Percentiles rank a stretch among this genome's conserved stretches.
Evolutionary conservation across 92 coral and sea anemone species (phyloP).

Genomic region (Phenganax subtilis): DNA sequence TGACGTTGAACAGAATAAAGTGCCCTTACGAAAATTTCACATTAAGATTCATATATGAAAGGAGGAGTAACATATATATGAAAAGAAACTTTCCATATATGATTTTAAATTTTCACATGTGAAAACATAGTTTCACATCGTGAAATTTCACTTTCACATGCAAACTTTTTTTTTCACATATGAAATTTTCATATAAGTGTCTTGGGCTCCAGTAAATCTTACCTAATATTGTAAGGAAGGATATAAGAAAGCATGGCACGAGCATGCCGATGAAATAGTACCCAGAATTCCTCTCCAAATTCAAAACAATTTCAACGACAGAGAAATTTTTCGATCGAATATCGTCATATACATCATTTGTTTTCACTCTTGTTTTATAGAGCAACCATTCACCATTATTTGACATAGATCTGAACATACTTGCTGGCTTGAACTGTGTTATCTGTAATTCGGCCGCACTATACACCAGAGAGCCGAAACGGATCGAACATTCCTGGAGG

Average conservation of each 20-base stretch:
- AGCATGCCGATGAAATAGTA: slow-evolving; percentile 79
- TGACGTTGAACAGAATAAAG: no score
- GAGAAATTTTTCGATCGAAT: slow-evolving; percentile 46
- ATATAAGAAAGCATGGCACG: slow-evolving; percentile 83
- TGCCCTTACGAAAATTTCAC: neutral
- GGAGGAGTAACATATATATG: no score
- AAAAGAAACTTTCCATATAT: no score
- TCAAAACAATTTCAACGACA: slow-evolving; percentile 38
- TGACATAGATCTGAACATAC: slow-evolving; percentile 45
- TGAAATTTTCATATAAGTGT: no score
- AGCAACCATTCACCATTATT: slow-evolving; percentile 82
- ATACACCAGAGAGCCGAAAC: slow-evolving; percentile 68
- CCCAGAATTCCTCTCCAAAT: slow-evolving; percentile 65
- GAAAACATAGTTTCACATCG: no score
- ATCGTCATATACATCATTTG: slow-evolving; percentile 49
- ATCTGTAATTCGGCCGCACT: slow-evolving; percentile 50
- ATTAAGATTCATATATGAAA: no score
- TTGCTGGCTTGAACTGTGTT: slow-evolving; percentile 18
- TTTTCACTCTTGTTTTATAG: slow-evolving; percentile 42
- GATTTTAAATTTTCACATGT: no score
- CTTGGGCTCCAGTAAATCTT: neutral
- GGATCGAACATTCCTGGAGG: slow-evolving; percentile 61
- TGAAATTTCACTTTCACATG: no score
- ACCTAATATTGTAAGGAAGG: slow-evolving; percentile 86
- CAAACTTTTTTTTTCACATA: no score